Base-by-base conservation (phyloP, 2,797 vertebrate species). In the Eurystomus glaucurus region DNA sequence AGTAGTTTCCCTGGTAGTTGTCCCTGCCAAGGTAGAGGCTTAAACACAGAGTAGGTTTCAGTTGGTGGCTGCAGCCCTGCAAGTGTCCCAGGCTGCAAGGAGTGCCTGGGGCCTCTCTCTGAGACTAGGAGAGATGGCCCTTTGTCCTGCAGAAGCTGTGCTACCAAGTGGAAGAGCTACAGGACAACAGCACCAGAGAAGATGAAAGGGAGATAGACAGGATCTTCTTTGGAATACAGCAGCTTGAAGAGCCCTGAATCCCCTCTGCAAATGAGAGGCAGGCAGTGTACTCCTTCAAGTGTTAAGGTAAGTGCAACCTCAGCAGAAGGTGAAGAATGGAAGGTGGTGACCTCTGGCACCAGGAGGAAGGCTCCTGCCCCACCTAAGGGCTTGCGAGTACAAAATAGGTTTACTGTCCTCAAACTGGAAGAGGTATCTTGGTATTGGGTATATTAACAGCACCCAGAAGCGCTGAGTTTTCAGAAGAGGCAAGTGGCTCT, bases 341-440 rank as follows among this genome's bases (percentile, higher is more conserved):
- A 75, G 9, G 10, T 50, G 31, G 33, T 72, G 58, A 60, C 9
- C 48, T 82, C 22, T 74, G 35, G 16, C 12, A 39, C 39, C 3
- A 25, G 45, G 41, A 79, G 35, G n/a, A 76, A 52, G 45, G 11
- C 2, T 90, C 20, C 45, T 72, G 8, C 9, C 20, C 11, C 13
- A 39, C 21, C 31, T 51, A 31, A 88, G 45, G 28, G 10, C 37
- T 88, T 69, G 17, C 25, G 64, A 10, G 16, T 70, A 31, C n/a
- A n/a, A 35, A 70, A 33, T 2, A 45, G 14, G 4, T 46, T 72
- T 62, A 14, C 7, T n/a, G 28, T 10, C 37, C n/a, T 66, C 23
- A 45, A 0, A 43, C 33, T 7, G 70, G 46, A 70, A 74, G 55
- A 66, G 13, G 2, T 4, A 7, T 26, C 14, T 0, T 1, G 13